Base-by-base conservation (phyloP, 2,888 invertebrate genomes). In the Xanthia togata region DNA sequence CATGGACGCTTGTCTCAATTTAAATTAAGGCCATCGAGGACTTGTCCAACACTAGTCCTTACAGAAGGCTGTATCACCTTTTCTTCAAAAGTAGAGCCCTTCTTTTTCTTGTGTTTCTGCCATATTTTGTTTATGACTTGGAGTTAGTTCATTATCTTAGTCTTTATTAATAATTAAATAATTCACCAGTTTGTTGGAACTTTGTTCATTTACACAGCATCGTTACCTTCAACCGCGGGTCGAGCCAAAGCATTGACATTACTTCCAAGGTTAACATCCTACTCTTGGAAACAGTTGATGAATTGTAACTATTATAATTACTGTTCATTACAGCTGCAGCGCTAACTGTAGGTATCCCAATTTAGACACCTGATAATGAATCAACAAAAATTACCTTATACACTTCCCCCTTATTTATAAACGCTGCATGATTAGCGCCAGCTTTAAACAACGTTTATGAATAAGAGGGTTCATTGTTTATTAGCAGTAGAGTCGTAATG, bases 181-280 rank as follows among this genome's bases (percentile, higher is more conserved):
- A 38, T 65, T 74, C n/a, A 68, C 1, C 11, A 63, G 35, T 57
- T 31, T 59, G 44, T 72, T 64, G 77, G 67, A 63, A 79, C 38
- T 57, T 73, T 55, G 55, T 81, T 75, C 67, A 55, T 81, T 53
- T 64, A 55, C 44, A 41, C 50, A 59, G 63, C 55, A 68, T 35
- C 35, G n/a, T 81, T 76, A 75, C 87, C 87, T 83, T 88, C 83
- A 55, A 68, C 63, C 79, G 67, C 60, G 74, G 68, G 65, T 83
- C 78, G 63, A 73, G 65, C 31, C 63, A 53, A 70, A 78, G 50
- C 78, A 71, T 78, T 81, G 81, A 80, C 76, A 76, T 79, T 81
- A 82, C 76, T 71, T 59, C 65, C 76, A 77, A 79, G 80, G 83
- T 76, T 79, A 70, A 57, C n/a, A 77, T 76, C 64, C 26, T 69